Evolutionary conservation across 2,888 invertebrate genomes (phyloP).

Genomic region (Autographa pulchrina): DNA sequence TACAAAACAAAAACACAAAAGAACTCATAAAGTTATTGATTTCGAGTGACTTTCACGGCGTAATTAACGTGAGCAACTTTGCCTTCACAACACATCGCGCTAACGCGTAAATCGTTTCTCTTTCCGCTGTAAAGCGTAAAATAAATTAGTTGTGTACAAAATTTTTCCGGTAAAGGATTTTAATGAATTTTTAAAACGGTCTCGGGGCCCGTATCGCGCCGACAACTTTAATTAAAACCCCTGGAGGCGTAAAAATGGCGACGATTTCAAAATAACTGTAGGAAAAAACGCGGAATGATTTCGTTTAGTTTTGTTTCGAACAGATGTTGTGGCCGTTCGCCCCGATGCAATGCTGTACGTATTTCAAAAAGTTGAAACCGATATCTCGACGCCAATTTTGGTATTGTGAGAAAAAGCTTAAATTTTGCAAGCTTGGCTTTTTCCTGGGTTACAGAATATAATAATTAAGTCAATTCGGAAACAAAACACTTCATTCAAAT

Average conservation of each 20-base stretch:
- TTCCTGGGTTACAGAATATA: background rate
- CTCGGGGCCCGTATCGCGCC: constrained; percentile 68
- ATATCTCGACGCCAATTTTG: constrained; percentile 9
- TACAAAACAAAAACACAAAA: background rate
- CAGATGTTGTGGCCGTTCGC: constrained; percentile 58
- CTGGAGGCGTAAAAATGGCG: constrained; percentile 74
- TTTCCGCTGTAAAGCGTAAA: constrained; percentile 52
- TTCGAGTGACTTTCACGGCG: background rate
- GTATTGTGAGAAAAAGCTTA: background rate
- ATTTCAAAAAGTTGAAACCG: constrained; percentile 35
- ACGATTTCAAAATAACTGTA: constrained; percentile 76
- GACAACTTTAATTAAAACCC: constrained; percentile 83
- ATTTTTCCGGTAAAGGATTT: constrained; percentile 71
- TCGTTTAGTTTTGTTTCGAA: constrained; percentile 68
- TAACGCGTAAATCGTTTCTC: constrained; percentile 52
- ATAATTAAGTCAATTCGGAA: background rate
- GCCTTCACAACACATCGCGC: constrained; percentile 36
- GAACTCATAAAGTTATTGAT: background rate
- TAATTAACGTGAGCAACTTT: constrained; percentile 46
- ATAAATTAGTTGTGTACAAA: constrained; percentile 72
- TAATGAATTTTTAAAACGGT: constrained; percentile 80
- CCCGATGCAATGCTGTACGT: constrained; percentile 22
- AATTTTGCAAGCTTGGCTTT: background rate
- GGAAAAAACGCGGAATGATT: constrained; percentile 66
- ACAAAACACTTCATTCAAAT: too few species aligned